Evolutionary conservation across 2,797 vertebrate genomes (phyloP).

Genomic region (Ceryle rudis): DNA sequence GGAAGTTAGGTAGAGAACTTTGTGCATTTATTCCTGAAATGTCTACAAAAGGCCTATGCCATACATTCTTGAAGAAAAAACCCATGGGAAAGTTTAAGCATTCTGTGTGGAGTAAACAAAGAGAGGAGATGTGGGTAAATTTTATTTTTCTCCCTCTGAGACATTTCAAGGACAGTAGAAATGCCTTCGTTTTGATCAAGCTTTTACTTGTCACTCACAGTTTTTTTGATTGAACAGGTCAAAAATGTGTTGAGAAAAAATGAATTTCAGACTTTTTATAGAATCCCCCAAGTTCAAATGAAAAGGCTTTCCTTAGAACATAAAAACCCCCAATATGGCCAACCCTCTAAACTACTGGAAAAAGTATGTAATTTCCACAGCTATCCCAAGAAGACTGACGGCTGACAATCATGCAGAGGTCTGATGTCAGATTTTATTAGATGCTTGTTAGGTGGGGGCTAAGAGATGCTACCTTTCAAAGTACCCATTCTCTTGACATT

Average conservation of each 20-base stretch:
- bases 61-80: neutral
- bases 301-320: neutral
- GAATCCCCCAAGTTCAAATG: neutral
- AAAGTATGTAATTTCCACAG: neutral
- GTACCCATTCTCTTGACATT: neutral
- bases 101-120: neutral
- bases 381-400: neutral
- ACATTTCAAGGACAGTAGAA: neutral
- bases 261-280: neutral
- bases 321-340: fast-evolving
- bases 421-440: neutral
- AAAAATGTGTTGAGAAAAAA: slow-evolving; percentile 2
- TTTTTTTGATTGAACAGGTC: slow-evolving; percentile 4
- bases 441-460: neutral
- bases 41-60: neutral
- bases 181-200: neutral
- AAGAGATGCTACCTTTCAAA: neutral
- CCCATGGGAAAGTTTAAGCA: neutral
- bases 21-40: neutral
- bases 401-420: neutral
- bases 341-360: neutral
- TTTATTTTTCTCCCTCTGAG: slow-evolving; percentile 5
- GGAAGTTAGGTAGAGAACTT: neutral
- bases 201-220: slow-evolving; percentile 3
- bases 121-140: neutral